These are phyloP conservation scores for Pomacea canaliculata DNA, from an alignment of 2,888 invertebrate species.

Conservation along the genomic window DNA sequence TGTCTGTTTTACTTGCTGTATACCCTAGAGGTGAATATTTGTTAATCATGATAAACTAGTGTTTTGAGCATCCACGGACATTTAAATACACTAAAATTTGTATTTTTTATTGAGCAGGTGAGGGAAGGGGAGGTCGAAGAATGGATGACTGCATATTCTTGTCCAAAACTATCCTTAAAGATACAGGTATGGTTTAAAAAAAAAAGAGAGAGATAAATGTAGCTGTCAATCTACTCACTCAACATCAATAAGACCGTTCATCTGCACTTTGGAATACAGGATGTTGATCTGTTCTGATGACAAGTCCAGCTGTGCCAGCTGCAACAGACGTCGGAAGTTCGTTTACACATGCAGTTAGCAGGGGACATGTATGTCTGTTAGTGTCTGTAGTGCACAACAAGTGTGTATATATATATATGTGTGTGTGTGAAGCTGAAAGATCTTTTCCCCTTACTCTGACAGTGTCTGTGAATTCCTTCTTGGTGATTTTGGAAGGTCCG, in stretches of 20 bases:
- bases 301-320: constrained; percentile 24
- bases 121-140: too few species aligned
- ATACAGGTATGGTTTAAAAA: too few species aligned
- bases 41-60: too few species aligned
- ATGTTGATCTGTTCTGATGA: constrained; percentile 27
- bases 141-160: too few species aligned
- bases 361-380: neutral
- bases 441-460: constrained; percentile 6
- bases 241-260: constrained; percentile 19
- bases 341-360: too few species aligned
- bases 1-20: too few species aligned
- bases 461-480: constrained; percentile 22
- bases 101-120: too few species aligned
- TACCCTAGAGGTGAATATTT: too few species aligned
- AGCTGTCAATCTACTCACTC: constrained; percentile 9
- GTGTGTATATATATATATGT: neutral
- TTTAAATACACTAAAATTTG: too few species aligned
- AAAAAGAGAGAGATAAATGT: neutral
- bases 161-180: too few species aligned
- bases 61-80: too few species aligned
- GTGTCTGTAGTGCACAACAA: neutral
- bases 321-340: neutral
- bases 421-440: too few species aligned
- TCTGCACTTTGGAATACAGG: constrained; percentile 16
- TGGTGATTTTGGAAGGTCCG: constrained; percentile 22